Evolutionary conservation across 2,888 invertebrate species (phyloP), one percentile per base, ranked within the genome.

Genomic region (Carpatolechia fugitivella): DNA sequence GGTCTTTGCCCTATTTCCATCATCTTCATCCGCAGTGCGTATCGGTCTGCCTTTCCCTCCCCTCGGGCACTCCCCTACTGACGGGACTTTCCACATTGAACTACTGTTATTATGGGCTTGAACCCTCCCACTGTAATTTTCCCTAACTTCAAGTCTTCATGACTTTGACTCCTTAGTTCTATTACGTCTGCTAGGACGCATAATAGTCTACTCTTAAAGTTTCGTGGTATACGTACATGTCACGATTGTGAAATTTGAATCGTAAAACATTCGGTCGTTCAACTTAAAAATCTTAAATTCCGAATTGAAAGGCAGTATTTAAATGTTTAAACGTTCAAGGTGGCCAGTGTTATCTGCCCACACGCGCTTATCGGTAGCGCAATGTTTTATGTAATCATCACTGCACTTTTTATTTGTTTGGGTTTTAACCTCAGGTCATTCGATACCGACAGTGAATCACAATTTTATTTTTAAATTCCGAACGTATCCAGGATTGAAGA

Each of bases 81-180:
- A 48, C 11, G 29, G 44, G 29, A 29, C 44, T 44, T 44, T 44
- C 44, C 44, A 44, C 44, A 44, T 29, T 44, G 44, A 44, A 44
- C 44, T 44, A 48, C 48, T 31, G 48, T 48, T 48, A 48, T 48
- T 48, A 48, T 48, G 48, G 48, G 33, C 48, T 48, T 5, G 29
- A 44, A 29, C 44, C 44, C 44, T 44, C 44, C 44, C 44, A 29
- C 44, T 11, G 44, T 29, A 44, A 44, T 44, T 44, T 44, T 44
- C 44, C 44, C 44, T 29, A 29, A 41, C 41, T 41, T 41, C 44
- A 44, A 44, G 44, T 44, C 44, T n/a, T 44, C 44, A 44, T 44
- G 44, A 44, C 44, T 44, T 44, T 29, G 44, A 44, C 44, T 44
- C 44, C 44, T 24, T 44, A 13, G n/a, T 44, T 29, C 29, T 44